A percentile compares a stretch with the other conserved stretches of the same genome.
Evolutionary conservation across 1,140 invertebrate genomes (phyloP).

Genomic region (Atopsyche davidsoni): DNA sequence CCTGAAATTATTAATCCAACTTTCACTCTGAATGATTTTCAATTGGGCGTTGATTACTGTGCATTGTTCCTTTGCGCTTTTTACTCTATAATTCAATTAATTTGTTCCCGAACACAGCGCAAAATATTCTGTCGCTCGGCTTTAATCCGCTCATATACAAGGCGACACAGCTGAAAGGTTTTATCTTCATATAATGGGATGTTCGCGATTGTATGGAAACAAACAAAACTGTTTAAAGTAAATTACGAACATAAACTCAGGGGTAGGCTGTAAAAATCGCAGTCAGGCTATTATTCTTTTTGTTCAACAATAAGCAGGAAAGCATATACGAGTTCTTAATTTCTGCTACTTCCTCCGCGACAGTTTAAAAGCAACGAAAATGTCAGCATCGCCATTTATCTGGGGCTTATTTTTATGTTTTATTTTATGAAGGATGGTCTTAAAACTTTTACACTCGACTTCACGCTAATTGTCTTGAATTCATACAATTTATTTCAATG

Average conservation of each 20-base stretch:
- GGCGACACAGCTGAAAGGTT: slow-evolving; percentile 16
- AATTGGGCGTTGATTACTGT: slow-evolving; percentile 27
- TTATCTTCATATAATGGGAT: slow-evolving; percentile 19
- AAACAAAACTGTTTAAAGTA: slow-evolving; percentile 25
- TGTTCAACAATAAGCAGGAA: slow-evolving; percentile 18
- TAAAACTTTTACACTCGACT: too few species aligned
- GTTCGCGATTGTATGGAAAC: slow-evolving; percentile 15
- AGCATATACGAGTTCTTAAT: slow-evolving; percentile 24
- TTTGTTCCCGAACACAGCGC: slow-evolving; percentile 15
- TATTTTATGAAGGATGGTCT: slow-evolving; percentile 8
- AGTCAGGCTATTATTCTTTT: slow-evolving; percentile 16
- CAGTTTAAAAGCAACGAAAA: slow-evolving; percentile 9
- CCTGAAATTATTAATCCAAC: slow-evolving; percentile 13
- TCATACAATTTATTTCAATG: too few species aligned
- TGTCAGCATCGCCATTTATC: slow-evolving; percentile 10
- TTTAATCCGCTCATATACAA: slow-evolving; percentile 14
- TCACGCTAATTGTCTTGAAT: too few species aligned
- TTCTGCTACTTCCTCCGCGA: slow-evolving; percentile 11
- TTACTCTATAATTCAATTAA: slow-evolving; percentile 27
- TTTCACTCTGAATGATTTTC: slow-evolving; percentile 20
- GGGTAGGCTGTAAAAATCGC: slow-evolving; percentile 26
- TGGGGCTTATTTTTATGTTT: slow-evolving; percentile 18
- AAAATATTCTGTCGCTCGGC: slow-evolving; percentile 16
- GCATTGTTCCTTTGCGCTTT: slow-evolving; percentile 25
- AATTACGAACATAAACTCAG: slow-evolving; percentile 18